Base-by-base conservation (phyloP, 2,797 vertebrate genomes). In the Pseudomugil gertrudae region DNA sequence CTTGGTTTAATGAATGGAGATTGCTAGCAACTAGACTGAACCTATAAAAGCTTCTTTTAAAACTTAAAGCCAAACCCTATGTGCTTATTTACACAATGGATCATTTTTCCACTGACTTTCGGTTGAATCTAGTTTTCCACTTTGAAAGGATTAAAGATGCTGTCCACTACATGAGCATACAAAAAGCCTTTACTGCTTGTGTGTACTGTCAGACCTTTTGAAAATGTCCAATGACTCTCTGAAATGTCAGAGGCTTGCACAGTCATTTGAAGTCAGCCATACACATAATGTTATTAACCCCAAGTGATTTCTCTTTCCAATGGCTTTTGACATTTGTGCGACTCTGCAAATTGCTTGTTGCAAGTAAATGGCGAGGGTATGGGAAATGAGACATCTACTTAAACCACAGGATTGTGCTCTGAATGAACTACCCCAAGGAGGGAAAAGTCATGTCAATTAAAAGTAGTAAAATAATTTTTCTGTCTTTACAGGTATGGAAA, bases 401-500 rank as follows among this genome's bases (percentile, higher is more conserved):
- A 24, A 55, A 79, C 56, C 53, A 24, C 2, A 10, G 33, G 51
- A 40, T 23, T 56, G 51, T 66, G 57, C 48, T 76, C 2, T 53
- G 29, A 69, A 70, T 77, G 62, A 72, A 76, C 54, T 72, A 30
- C 50, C 15, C 19, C 1, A 7, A 57, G 19, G 27, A 38, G n/a
- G 52, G n/a, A 26, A 56, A 67, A 58, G 40, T 62, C 51, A 6
- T 66, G 9, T 17, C 36, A 70, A 72, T 66, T 45, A 45, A 64
- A 78, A 54, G 27, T 0, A 29, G 52, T 82, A 45, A 84, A 57
- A 48, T 0, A 23, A 27, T 78, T 61, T 87, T 58, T 84, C 14
- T 81, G 78, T 75, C 84, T 63, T 93, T 74, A 33, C 91, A 98
- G 97, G 86, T 98, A 97, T 85, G 97, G 97, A 80, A 98, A 98